Conservation (phyloP, 1,140 invertebrate genomes). For the Whitmania pigra region DNA sequence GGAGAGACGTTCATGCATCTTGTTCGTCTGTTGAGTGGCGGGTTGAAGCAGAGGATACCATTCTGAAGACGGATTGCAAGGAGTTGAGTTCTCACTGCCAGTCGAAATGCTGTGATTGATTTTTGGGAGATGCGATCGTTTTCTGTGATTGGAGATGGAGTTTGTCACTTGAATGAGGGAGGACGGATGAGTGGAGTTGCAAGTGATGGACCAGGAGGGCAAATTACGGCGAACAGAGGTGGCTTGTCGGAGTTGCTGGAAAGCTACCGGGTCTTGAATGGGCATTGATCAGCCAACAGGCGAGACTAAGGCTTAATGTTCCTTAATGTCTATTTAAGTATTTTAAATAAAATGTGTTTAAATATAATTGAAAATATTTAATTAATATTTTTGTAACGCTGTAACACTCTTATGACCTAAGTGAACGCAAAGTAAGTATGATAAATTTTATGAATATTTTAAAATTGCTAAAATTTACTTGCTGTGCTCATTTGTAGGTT, state of each 20-base stretch:
- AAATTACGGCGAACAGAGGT: neutral
- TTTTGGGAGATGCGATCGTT: neutral
- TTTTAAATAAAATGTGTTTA: no score
- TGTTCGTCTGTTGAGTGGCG: slow-evolving; percentile 1
- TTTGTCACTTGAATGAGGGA: neutral
- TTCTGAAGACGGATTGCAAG: neutral
- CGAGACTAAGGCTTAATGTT: neutral
- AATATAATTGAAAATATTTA: no score
- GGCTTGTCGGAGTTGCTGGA: slow-evolving; percentile 9
- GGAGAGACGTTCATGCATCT: slow-evolving; percentile 12
- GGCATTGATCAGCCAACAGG: slow-evolving; percentile 10
- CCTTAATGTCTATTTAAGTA: no score
- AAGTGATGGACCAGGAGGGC: neutral
- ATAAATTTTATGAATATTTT: no score
- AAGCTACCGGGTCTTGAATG: slow-evolving; percentile 1
- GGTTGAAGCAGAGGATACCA: neutral
- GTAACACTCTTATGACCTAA: no score
- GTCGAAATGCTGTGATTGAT: neutral
- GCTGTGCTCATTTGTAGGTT: no score
- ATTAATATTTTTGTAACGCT: no score
- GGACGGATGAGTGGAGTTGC: neutral
- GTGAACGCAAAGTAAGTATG: no score
- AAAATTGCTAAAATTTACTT: no score
- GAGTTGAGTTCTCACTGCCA: neutral
- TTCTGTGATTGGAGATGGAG: neutral